Evolutionary conservation across 2,797 vertebrate species (phyloP).

Genomic region (Arctocebus calabarensis): DNA sequence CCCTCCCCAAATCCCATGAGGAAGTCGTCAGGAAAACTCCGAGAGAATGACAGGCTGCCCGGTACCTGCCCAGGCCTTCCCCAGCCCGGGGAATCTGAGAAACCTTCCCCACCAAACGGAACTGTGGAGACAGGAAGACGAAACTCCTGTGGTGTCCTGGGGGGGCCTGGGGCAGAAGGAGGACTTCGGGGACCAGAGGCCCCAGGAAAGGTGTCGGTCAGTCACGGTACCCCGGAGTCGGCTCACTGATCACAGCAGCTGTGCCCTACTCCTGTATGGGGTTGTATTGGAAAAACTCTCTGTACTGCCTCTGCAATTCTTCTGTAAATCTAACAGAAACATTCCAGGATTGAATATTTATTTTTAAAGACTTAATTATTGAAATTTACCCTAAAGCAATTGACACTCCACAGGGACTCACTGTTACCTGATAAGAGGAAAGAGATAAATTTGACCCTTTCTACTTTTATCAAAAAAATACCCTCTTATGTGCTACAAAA

Average conservation of each 20-base stretch:
- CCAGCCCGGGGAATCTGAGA: neutral
- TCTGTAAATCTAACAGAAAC: neutral
- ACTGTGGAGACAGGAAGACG: fast-evolving
- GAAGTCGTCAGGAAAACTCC: fast-evolving
- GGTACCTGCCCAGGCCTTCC: fast-evolving
- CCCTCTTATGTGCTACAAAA: too few species aligned
- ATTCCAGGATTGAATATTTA: neutral
- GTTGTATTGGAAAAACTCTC: neutral
- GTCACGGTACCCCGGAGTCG: fast-evolving
- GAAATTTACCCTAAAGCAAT: neutral
- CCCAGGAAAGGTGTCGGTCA: fast-evolving
- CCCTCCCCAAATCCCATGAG: neutral
- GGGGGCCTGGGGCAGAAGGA: neutral
- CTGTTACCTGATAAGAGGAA: too few species aligned
- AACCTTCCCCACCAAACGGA: too few species aligned
- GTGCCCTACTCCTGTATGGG: fast-evolving
- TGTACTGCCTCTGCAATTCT: neutral
- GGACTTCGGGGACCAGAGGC: too few species aligned
- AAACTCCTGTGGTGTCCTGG: fast-evolving
- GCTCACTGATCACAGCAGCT: fast-evolving
- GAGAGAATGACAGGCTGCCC: fast-evolving
- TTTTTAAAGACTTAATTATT: neutral
- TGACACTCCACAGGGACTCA: neutral
- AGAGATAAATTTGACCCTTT: neutral
- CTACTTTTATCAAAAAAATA: neutral